Evolutionary conservation across 2,113 vertebrate species (phyloP), one percentile per base, ranked within the genome.

Genomic region (Cyprinodon tularosa): DNA sequence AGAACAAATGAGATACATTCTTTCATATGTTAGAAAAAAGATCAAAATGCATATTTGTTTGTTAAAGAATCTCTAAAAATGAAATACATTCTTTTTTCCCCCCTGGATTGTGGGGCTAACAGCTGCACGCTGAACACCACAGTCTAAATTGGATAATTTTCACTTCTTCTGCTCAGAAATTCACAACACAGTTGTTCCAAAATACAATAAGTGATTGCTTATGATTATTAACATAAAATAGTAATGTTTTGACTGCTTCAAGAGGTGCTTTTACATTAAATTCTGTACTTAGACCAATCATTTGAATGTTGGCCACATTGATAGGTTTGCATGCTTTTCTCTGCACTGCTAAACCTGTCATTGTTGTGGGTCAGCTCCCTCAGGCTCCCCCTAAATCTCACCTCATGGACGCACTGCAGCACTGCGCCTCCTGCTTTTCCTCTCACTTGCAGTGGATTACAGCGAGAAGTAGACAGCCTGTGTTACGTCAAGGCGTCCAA

Each of bases 401-500:
- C 44, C 48, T 42, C 29, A 57, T 70, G 63, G 74, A 69, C 83
- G 67, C 71, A 67, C 63, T 74, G 70, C 78, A 80, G 68, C 36
- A 79, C 53, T 63, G 80, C 69, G 64, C 29, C 68, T 74, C 50
- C 74, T 67, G 48, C 68, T 70, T 61, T 53, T 80, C 70, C 61
- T 66, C 62, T 69, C 73, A 48, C 48, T 77, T 73, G 39, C 14
- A 50, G 62, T 66, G 74, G 69, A 72, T 84, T 62, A 9, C n/a
- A 78, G 85, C 90, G 88, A 89, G 81, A 64, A 88, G 80, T 78
- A 63, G 92, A 92, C 91, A 87, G 92, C 82, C 90, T 94, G 90
- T 92, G 91, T 95, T 94, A 93, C 91, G 72, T 93, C 91, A 90
- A 77, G 79, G 61, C 83, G 64, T 95, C 93, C 93, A 94, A 93